phyloP scores from a whole-genome alignment of 2,113 vertebrate genomes.

The Lates calcarifer region DNA sequence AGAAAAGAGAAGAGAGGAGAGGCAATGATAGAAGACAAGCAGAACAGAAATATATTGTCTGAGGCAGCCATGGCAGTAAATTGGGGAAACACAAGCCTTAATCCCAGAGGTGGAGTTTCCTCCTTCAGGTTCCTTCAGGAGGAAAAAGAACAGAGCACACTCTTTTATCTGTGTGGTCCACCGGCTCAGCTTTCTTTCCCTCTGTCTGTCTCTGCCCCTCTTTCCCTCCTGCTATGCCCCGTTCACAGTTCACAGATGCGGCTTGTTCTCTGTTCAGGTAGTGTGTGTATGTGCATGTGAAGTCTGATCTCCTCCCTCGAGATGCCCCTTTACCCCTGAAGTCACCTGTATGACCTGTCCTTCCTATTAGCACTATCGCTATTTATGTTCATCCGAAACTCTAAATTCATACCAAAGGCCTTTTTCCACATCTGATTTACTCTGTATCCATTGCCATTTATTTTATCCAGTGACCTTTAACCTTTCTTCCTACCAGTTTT shows the following conservation, averaged over 20 bases:
- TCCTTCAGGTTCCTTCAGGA: conserved; percentile 75
- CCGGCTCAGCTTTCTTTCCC: conserved; percentile 83
- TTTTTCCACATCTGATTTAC: conserved; percentile 24
- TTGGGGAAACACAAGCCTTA: conserved; percentile 78
- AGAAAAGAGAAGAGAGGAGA: conserved; percentile 14
- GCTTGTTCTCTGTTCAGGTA: conserved; percentile 92
- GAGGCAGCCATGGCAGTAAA: conserved; percentile 64
- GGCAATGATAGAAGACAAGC: conserved; percentile 44
- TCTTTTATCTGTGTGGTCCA: conserved; percentile 97
- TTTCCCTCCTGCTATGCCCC: conserved; percentile 65
- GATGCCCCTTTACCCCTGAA: conserved; percentile 85
- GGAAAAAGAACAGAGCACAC: conserved; percentile 87
- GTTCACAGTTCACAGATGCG: conserved; percentile 88
- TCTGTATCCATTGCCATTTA: conserved; percentile 1
- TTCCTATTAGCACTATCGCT: conserved; percentile 14
- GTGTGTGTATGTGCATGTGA: conserved; percentile 81
- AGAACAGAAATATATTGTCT: conserved; percentile 73
- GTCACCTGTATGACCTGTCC: conserved; percentile 75
- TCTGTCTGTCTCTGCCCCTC: conserved; percentile 73
- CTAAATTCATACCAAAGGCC: neutral
- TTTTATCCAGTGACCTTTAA: conserved; percentile 50
- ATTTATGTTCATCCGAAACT: conserved; percentile 18
- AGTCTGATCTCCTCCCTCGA: conserved; percentile 92
- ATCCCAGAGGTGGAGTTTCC: conserved; percentile 81
- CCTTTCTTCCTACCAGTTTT: conserved; percentile 50